A percentile compares a stretch with the other conserved stretches of the same genome.
Evolutionary conservation across 1,140 invertebrate species (phyloP).

Genomic region (Coelopa frigida): DNA sequence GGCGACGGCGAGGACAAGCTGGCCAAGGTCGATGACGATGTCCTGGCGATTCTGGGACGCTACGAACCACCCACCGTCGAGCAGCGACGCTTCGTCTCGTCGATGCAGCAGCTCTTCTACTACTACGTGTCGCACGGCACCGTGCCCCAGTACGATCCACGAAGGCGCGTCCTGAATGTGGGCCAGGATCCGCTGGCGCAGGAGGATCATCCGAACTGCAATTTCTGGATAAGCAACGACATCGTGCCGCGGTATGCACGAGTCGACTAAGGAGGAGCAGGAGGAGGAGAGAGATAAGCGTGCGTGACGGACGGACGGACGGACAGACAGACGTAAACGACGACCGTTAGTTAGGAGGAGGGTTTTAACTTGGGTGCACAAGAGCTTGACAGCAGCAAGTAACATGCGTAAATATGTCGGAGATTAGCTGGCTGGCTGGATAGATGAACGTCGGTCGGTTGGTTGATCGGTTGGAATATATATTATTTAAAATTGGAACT

Average conservation of each 20-base stretch:
- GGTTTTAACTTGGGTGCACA: no score
- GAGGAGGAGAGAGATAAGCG: no score
- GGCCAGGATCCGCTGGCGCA: constrained; percentile 59
- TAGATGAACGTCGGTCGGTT: no score
- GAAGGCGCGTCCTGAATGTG: constrained; percentile 55
- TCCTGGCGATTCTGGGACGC: constrained; percentile 69
- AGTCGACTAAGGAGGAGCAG: constrained; percentile 26
- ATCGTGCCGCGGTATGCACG: constrained; percentile 63
- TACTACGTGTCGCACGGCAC: constrained; percentile 68
- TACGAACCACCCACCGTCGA: constrained; percentile 62
- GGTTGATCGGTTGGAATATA: no score
- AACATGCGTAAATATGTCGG: no score
- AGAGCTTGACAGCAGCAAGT: no score
- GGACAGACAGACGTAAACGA: no score
- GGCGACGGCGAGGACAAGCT: constrained; percentile 48
- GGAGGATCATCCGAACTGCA: constrained; percentile 60
- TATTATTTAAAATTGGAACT: no score
- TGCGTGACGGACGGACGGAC: no score
- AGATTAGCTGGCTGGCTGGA: no score
- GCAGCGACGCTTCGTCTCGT: constrained; percentile 63
- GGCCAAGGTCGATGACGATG: constrained; percentile 60
- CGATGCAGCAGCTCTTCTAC: constrained; percentile 76
- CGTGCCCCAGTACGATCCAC: constrained; percentile 50
- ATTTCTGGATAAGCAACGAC: constrained; percentile 65
- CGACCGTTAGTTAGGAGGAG: no score